Evolutionary conservation across 2,888 invertebrate genomes (phyloP).

Genomic region (Melitaea athalia): DNA sequence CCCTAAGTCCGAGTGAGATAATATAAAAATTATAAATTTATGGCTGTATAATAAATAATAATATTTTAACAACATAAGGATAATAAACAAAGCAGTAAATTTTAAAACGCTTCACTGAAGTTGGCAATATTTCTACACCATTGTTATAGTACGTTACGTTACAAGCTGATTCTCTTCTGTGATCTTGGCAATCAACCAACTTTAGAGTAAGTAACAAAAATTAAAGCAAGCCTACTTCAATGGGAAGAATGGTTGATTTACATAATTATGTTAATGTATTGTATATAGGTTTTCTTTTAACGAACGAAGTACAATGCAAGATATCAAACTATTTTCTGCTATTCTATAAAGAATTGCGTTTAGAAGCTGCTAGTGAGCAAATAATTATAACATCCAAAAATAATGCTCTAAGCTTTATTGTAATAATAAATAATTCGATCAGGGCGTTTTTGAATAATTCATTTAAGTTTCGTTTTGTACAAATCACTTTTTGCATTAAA

Average conservation of each 20-base stretch:
- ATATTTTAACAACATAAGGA: neutral
- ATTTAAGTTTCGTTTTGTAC: too few species aligned
- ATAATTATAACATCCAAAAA: too few species aligned
- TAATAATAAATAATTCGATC: too few species aligned
- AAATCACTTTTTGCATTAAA: too few species aligned
- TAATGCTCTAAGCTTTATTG: too few species aligned
- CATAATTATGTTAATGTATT: neutral
- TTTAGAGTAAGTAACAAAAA: conserved; percentile 2
- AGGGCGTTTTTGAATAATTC: too few species aligned
- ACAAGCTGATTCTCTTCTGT: neutral
- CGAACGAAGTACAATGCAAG: too few species aligned
- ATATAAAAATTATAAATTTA: neutral
- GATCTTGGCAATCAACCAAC: conserved; percentile 9
- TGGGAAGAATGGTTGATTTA: conserved; percentile 1
- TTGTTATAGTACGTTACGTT: neutral
- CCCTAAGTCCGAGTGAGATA: neutral
- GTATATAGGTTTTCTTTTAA: too few species aligned
- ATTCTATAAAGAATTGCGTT: too few species aligned
- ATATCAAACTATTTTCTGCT: too few species aligned
- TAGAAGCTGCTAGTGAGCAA: too few species aligned
- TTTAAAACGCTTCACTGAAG: neutral
- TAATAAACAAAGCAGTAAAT: neutral
- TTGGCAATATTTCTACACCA: conserved; percentile 6
- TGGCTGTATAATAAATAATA: neutral
- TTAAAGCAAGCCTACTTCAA: conserved; percentile 1